phyloP scores from a whole-genome alignment of 2,888 invertebrate species.

The Andrena dorsata region DNA sequence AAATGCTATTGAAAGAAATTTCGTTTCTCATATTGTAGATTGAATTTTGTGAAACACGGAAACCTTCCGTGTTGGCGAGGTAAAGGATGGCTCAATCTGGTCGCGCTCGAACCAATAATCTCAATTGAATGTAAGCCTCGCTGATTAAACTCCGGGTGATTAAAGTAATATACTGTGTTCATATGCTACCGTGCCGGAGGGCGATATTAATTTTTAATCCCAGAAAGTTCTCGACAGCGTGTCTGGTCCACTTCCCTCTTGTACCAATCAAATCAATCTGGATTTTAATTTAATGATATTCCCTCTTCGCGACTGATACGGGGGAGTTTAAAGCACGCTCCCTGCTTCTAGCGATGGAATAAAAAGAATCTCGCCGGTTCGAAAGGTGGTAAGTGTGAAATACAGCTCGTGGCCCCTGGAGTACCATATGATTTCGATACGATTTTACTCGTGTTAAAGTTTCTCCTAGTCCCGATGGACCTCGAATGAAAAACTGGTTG shows the following conservation, averaged over 20 bases:
- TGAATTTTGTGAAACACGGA: not conserved
- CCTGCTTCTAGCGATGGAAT: not conserved
- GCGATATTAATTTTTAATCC: slow-evolving; percentile 14
- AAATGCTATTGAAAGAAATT: no score
- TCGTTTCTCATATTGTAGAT: no score
- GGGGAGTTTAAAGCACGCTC: not conserved
- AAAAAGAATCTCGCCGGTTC: slow-evolving; percentile 17
- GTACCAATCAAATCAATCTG: slow-evolving; percentile 19
- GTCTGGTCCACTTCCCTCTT: not conserved
- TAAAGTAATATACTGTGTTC: not conserved
- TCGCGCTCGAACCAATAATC: not conserved
- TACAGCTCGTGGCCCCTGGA: slow-evolving; percentile 18
- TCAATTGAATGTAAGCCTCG: not conserved
- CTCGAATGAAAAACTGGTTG: slow-evolving; percentile 5
- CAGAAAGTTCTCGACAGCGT: not conserved
- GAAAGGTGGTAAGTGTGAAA: not conserved
- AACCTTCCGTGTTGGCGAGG: not conserved
- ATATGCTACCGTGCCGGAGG: no score
- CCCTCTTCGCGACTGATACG: no score
- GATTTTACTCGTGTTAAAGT: slow-evolving; percentile 33
- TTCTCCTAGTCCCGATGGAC: slow-evolving; percentile 13
- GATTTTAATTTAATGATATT: slow-evolving; percentile 21
- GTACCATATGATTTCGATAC: slow-evolving; percentile 30
- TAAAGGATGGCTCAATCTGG: not conserved
- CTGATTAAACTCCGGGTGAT: not conserved